These are phyloP conservation scores for Crotalus helleri DNA, from an alignment of 2,113 vertebrate genomes.

Conservation along the genomic window DNA sequence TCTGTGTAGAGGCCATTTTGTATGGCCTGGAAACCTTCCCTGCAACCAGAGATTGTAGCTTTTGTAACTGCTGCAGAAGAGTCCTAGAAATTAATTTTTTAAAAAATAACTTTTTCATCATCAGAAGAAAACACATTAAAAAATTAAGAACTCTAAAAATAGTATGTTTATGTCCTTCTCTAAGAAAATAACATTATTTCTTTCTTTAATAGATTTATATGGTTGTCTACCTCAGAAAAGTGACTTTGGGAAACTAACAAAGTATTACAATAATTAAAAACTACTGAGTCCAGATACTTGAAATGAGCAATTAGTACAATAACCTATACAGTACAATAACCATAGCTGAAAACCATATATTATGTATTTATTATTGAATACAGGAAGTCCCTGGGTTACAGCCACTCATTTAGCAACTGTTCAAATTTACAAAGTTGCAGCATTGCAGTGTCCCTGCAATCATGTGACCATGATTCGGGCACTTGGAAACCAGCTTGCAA, in stretches of 20 bases:
- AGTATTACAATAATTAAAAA: not conserved
- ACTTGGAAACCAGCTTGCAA: not conserved
- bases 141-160: not conserved
- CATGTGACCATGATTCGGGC: not conserved
- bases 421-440: not conserved
- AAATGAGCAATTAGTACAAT: not conserved
- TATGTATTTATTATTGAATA: not conserved
- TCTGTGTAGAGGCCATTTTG: slow-evolving; percentile 88
- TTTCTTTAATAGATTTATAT: not conserved
- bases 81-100: slow-evolving; percentile 66
- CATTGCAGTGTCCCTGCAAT: not conserved
- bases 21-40: slow-evolving; percentile 85
- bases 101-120: not conserved
- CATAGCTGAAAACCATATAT: not conserved
- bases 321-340: not conserved
- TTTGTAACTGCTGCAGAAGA: slow-evolving; percentile 88
- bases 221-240: not conserved
- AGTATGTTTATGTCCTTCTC: not conserved
- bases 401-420: not conserved
- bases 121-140: not conserved
- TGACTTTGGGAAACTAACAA: not conserved
- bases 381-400: not conserved
- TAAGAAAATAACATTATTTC: not conserved
- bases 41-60: slow-evolving; percentile 83
- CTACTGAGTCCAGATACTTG: not conserved